Conservation (phyloP, 2,113 vertebrate genomes). For the Nannospalax galili region DNA sequence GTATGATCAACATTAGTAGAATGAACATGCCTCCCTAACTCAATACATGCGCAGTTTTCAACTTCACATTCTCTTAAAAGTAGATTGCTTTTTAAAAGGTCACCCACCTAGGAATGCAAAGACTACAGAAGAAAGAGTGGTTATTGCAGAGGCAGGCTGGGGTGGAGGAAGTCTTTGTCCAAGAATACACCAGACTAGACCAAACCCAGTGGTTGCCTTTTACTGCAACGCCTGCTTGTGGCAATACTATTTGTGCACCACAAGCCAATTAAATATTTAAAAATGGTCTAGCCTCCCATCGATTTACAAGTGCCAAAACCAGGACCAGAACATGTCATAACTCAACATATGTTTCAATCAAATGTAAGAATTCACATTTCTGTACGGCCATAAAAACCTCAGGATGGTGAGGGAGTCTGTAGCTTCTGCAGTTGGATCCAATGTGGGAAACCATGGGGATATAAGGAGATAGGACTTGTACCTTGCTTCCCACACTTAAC, state of each 20-base stretch:
- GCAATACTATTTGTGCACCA: not conserved
- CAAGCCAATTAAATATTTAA: not conserved
- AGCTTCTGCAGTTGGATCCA: not conserved
- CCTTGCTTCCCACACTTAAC: not conserved
- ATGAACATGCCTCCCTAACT: not conserved
- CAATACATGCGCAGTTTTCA: not conserved
- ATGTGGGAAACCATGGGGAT: rapidly evolving
- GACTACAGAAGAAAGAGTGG: not conserved
- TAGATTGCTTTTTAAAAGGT: not conserved
- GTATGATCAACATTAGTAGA: not conserved
- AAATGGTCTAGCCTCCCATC: not conserved
- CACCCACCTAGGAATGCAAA: not conserved
- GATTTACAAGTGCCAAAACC: not conserved
- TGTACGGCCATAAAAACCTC: not conserved
- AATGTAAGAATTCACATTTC: conserved; percentile 31
- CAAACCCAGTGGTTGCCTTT: not conserved
- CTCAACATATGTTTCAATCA: conserved; percentile 19
- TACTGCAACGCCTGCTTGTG: not conserved
- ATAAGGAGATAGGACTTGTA: not conserved
- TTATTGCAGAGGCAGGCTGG: not conserved
- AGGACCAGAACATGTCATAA: not conserved
- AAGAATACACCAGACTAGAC: not conserved
- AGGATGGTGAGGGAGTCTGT: not conserved
- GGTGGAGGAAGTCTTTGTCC: not conserved
- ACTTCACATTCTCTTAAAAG: conserved; percentile 13